Percentiles rank a stretch among this genome's conserved stretches.
These are phyloP conservation scores for Melanotaenia trifasciata DNA, from an alignment of 2,797 vertebrate genomes.

Conservation along the genomic window DNA sequence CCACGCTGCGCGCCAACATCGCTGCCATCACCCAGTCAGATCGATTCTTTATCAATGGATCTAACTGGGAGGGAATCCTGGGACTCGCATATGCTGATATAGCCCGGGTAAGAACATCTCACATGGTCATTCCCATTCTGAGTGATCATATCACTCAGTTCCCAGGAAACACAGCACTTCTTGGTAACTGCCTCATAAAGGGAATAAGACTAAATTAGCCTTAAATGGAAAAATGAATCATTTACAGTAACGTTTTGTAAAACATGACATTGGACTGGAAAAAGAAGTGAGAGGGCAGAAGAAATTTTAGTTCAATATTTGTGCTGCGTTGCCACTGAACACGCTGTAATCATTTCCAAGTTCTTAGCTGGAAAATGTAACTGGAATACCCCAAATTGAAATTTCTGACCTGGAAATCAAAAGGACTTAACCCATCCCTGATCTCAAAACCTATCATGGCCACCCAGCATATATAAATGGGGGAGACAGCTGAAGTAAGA, in stretches of 20 bases:
- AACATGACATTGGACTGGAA: too few species aligned
- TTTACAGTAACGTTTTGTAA: neutral
- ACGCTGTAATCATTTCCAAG: neutral
- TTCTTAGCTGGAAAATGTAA: neutral
- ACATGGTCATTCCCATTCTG: neutral
- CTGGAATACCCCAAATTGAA: too few species aligned
- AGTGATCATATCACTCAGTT: neutral
- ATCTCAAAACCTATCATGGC: neutral
- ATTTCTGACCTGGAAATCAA: neutral
- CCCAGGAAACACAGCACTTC: neutral
- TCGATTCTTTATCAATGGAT: slow-evolving; percentile 99
- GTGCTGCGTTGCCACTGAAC: neutral
- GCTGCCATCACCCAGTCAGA: slow-evolving; percentile 97
- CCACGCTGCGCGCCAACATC: slow-evolving; percentile 94
- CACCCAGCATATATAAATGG: too few species aligned
- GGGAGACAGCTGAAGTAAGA: too few species aligned
- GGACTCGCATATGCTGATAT: slow-evolving; percentile 97
- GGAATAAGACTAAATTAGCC: neutral
- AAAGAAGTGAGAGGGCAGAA: too few species aligned
- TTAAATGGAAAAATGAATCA: neutral
- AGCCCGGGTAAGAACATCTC: slow-evolving; percentile 86
- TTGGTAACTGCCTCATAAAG: neutral
- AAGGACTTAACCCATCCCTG: neutral
- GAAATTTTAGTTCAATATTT: neutral
- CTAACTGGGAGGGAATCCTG: slow-evolving; percentile 99